Base-by-base conservation (phyloP, 2,888 invertebrate species). In the Zele albiditarsus region DNA sequence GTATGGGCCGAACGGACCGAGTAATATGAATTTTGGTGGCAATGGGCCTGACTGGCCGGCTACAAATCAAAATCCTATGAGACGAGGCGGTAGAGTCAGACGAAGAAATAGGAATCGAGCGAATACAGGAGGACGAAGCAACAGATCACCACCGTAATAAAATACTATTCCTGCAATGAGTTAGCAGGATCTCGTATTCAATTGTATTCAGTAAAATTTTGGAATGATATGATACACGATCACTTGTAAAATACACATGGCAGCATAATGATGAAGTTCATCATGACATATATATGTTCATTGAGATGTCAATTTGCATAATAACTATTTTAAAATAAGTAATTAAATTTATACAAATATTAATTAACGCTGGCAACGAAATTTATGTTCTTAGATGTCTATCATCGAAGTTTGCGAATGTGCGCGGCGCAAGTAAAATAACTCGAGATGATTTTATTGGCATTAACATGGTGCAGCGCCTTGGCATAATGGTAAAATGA, bases 91-190 rank as follows among this genome's bases (percentile, higher is more conserved):
- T 3, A 80, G 88, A 58, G 77, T 84, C 3, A 80, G 87, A 1
- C 78, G 87, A 25, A 81, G 88, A 62, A 87, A 88, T 79, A 82
- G 88, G 33, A 85, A 86, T 60, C 84, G 87, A 74, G 83, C 84
- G 27, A 84, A 85, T 60, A 76, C 82, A 33, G 84, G 81, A 69
- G 77, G 81, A 62, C 78, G 84, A 68, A 80, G 82, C 49, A 83
- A 85, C 72, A 82, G 85, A 70, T 83, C 83, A 46, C 82, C 83
- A 33, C 81, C 81, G 31, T 84, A 82, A 80, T 65, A 66, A 57
- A 20, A 63, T 60, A 38, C 33, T 4, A 10, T 28, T 68, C 46
- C 12, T 38, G 20, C 25, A 14, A 33, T 27, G 5, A 53, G 10
- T 3, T 60, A 20, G 28, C 58, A 60, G 14, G 25, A 46, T 46